Evolutionary conservation across 2,888 invertebrate species (phyloP), one percentile per base, ranked within the genome.

Genomic region (Chymomyza amoena): DNA sequence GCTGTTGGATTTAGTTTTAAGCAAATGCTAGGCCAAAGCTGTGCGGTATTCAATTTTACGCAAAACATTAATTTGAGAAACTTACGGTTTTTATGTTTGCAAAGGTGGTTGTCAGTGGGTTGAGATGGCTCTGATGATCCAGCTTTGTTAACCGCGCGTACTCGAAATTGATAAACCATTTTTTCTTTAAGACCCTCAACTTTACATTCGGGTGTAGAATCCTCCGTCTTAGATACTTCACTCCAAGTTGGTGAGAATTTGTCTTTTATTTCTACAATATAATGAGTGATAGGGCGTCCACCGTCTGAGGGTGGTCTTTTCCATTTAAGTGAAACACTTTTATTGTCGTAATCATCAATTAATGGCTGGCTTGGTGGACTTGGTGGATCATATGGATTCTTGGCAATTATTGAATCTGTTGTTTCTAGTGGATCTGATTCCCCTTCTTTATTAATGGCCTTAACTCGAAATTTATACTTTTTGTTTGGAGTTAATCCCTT

Each of bases 381-480:
- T 10, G 98, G 95, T 64, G 95, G 93, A 91, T 97, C 99, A 92
- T 95, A 99, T 18, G 99, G 99, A 94, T 99, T 99, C 93, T 99
- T 99, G 66, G 99, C 99, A 13, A 98, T 92, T 70, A 96, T 96
- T 0, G 97, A 95, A 50, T 95, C 94, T 84, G 98, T 97, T 0
- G 97, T 96, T 79, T 97, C 97, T 60, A 99, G 92, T 7, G 99
- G 98, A 87, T 99, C 99, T 0, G 98, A 98, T 91, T 97, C 97
- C 5, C 99, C 99, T 91, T 99, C 98, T 89, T 98, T 97, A 91
- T 99, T 99, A 10, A 97, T 94, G 7, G 99, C 99, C 89, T 97
- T 97, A 0, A 99, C 98, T 70, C 99, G 94, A 95, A 99, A 99
- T 91, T 98, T 83, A 93, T 99, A 99, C 91, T 98, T 97, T 93